phyloP scores from a whole-genome alignment of 1,140 invertebrate genomes.

The Melanaphis sacchari region DNA sequence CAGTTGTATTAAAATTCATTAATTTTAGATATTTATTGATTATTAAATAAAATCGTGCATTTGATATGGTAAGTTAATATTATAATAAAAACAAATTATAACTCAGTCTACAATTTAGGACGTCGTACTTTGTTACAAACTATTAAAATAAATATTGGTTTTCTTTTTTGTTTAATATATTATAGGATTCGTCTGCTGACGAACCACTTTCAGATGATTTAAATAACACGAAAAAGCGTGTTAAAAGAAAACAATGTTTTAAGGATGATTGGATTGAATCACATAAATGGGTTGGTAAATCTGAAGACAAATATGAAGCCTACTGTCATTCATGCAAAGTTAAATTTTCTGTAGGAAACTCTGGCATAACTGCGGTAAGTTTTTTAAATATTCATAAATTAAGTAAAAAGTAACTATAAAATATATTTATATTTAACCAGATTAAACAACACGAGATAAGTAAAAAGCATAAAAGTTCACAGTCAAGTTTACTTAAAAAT shows the following conservation, averaged over 20 bases:
- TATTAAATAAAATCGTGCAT: no score
- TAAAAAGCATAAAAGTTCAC: not conserved
- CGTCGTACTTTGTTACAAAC: no score
- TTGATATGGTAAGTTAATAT: no score
- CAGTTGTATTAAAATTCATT: no score
- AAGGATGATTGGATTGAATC: not conserved
- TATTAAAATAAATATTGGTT: no score
- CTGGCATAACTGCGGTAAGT: not conserved
- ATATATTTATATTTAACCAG: not conserved
- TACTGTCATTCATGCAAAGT: not conserved
- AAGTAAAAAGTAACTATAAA: not conserved
- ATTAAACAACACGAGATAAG: not conserved
- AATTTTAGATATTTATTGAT: no score
- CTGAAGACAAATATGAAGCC: conserved; percentile 31
- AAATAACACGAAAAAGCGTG: no score
- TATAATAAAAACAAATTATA: no score
- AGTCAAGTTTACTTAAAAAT: not conserved
- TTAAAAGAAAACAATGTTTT: conserved; percentile 27
- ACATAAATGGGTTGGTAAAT: conserved; percentile 20
- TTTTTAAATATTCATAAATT: not conserved
- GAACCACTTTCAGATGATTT: no score
- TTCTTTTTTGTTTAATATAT: no score
- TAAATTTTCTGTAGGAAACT: not conserved
- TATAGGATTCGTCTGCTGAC: no score
- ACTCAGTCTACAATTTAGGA: no score